Evolutionary conservation across 2,113 vertebrate genomes (phyloP).

Genomic region (Hydrochoerus hydrochaeris): DNA sequence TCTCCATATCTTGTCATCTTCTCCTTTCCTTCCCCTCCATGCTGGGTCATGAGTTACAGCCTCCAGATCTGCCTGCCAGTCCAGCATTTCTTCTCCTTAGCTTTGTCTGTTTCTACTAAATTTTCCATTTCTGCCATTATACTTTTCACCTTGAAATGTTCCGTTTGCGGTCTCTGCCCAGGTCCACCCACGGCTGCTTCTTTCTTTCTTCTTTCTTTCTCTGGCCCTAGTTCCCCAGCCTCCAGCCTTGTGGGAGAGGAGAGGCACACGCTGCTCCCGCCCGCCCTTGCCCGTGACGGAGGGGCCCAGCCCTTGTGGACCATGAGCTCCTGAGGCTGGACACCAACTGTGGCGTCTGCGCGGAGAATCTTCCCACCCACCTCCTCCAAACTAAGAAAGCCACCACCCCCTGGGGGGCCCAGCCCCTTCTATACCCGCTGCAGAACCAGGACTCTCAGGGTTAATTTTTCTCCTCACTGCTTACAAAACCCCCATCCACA

Average conservation of each 20-base stretch:
- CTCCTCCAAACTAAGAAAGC: accelerated
- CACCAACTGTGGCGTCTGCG: background rate
- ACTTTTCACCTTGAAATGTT: background rate
- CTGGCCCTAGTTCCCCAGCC: too few relatives aligned
- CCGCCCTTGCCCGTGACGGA: accelerated
- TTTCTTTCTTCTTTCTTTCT: background rate
- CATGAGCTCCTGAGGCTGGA: background rate
- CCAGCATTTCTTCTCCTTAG: background rate
- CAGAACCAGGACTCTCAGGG: too few relatives aligned
- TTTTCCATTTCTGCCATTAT: background rate
- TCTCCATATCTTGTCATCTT: background rate
- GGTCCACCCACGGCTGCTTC: too few relatives aligned
- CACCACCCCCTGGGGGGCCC: background rate
- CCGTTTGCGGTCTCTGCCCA: background rate
- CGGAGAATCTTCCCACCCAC: background rate
- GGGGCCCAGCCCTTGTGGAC: background rate
- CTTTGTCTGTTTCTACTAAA: too few relatives aligned
- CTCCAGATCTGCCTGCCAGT: background rate
- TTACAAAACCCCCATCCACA: too few relatives aligned
- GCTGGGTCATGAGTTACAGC: too few relatives aligned
- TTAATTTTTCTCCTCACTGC: background rate
- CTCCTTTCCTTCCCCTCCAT: background rate
- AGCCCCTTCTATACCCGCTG: too few relatives aligned
- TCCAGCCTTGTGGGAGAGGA: background rate
- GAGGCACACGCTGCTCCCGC: background rate